Conservation (phyloP, 2,888 invertebrate genomes). For the Siphonodentalium dalli region DNA sequence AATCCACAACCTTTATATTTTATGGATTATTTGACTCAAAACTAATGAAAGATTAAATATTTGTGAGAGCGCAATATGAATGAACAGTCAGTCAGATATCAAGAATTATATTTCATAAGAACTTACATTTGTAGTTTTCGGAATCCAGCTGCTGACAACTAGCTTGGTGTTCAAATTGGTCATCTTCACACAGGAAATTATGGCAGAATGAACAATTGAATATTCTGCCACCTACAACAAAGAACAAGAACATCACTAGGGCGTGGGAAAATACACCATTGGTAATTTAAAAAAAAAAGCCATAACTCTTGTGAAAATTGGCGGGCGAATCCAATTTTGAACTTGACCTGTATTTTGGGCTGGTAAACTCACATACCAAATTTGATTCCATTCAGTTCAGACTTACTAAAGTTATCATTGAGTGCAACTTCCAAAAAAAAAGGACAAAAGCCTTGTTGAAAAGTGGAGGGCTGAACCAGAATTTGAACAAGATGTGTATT, state of each 20-base stretch:
- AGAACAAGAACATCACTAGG: too few relatives aligned
- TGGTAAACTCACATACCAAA: too few relatives aligned
- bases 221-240: slow-evolving; percentile 65
- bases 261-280: too few relatives aligned
- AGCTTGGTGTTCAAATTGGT: slow-evolving; percentile 97
- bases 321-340: too few relatives aligned
- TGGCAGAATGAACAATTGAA: slow-evolving; percentile 91
- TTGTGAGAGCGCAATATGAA: not conserved
- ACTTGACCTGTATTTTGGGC: too few relatives aligned
- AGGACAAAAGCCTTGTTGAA: not conserved
- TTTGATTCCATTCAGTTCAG: too few relatives aligned
- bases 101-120: not conserved
- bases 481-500: not conserved
- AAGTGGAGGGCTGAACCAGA: not conserved
- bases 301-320: too few relatives aligned
- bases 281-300: too few relatives aligned
- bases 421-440: not conserved
- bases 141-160: slow-evolving; percentile 90
- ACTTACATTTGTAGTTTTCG: slow-evolving; percentile 90
- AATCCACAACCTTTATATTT: too few relatives aligned
- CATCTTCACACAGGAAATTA: slow-evolving; percentile 86
- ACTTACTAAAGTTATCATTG: not conserved
- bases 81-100: not conserved
- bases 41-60: not conserved
- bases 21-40: too few relatives aligned